Evolutionary conservation across 1,140 invertebrate genomes (phyloP).

Genomic region (Aradophagus sp.): DNA sequence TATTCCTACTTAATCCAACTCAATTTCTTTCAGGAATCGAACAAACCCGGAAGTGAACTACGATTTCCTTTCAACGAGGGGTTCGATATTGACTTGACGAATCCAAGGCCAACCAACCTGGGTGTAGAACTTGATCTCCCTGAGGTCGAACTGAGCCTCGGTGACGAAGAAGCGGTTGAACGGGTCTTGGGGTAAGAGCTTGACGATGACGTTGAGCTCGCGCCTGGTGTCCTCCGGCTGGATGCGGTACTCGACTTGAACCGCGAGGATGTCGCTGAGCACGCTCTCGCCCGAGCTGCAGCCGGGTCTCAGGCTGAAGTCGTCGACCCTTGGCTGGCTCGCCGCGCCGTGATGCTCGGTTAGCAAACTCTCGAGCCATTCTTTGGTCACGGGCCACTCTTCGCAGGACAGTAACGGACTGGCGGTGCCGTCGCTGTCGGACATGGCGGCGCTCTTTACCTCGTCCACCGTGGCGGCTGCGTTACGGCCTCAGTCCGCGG

Average conservation of each 20-base stretch:
- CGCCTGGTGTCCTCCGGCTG: conserved; percentile 58
- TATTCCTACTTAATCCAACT: too few relatives aligned
- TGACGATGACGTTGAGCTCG: conserved; percentile 81
- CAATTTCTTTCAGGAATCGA: too few relatives aligned
- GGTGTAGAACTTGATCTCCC: conserved; percentile 89
- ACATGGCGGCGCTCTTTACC: conserved; percentile 65
- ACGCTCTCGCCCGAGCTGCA: conserved; percentile 77
- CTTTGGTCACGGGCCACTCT: conserved; percentile 76
- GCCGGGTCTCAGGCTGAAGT: conserved; percentile 75
- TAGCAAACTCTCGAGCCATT: conserved; percentile 79
- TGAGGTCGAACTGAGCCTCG: conserved; percentile 86
- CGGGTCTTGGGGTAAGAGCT: conserved; percentile 83
- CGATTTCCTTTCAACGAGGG: too few relatives aligned
- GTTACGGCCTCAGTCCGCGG: too few relatives aligned
- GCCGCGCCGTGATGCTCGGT: conserved; percentile 74
- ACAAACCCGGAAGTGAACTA: too few relatives aligned
- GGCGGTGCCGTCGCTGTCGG: conserved; percentile 76
- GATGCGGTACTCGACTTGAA: conserved; percentile 75
- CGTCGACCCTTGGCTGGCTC: conserved; percentile 69
- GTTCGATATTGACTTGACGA: too few relatives aligned
- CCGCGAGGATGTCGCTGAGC: conserved; percentile 79
- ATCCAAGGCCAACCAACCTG: too few relatives aligned
- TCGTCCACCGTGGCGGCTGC: too few relatives aligned
- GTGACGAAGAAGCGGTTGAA: conserved; percentile 85
- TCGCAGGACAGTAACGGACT: conserved; percentile 65